Conservation (phyloP, 1,140 invertebrate species). For the Trichomalopsis sarcophagae region DNA sequence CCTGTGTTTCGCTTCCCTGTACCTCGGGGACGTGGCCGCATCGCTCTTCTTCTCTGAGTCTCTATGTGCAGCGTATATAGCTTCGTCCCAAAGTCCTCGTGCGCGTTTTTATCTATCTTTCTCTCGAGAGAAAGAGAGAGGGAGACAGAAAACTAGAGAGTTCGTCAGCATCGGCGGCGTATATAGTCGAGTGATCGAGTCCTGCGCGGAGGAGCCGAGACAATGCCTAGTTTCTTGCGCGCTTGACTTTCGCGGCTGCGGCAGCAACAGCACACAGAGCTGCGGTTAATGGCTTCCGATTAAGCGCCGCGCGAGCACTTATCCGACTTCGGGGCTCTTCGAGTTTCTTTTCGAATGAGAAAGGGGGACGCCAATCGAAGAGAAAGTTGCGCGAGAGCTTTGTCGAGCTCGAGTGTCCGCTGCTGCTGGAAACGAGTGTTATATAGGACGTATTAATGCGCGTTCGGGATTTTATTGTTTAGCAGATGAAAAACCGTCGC, state of each 20-base stretch:
- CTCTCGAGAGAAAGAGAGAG: too few species aligned
- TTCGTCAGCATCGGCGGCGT: not conserved
- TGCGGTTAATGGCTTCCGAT: constrained; percentile 46
- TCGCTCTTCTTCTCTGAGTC: not conserved
- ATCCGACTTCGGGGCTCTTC: constrained; percentile 22
- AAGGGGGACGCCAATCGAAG: not conserved
- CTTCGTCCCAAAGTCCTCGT: not conserved
- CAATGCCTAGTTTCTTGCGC: constrained; percentile 26
- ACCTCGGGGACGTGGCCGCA: not conserved
- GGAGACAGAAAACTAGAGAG: not conserved
- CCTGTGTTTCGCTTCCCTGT: not conserved
- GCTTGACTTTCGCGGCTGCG: not conserved
- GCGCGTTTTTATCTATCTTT: not conserved
- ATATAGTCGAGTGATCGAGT: not conserved
- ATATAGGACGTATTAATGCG: not conserved
- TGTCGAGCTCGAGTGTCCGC: not conserved
- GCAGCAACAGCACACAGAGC: not conserved
- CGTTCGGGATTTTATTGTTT: not conserved
- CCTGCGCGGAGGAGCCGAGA: not conserved
- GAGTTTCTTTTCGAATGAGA: constrained; percentile 2
- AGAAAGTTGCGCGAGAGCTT: not conserved
- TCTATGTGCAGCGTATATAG: not conserved
- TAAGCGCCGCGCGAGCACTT: constrained; percentile 11
- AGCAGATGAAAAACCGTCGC: too few species aligned
- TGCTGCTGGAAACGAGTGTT: not conserved